Base-by-base conservation (phyloP, 2,888 invertebrate genomes). In the Pomacea canaliculata region DNA sequence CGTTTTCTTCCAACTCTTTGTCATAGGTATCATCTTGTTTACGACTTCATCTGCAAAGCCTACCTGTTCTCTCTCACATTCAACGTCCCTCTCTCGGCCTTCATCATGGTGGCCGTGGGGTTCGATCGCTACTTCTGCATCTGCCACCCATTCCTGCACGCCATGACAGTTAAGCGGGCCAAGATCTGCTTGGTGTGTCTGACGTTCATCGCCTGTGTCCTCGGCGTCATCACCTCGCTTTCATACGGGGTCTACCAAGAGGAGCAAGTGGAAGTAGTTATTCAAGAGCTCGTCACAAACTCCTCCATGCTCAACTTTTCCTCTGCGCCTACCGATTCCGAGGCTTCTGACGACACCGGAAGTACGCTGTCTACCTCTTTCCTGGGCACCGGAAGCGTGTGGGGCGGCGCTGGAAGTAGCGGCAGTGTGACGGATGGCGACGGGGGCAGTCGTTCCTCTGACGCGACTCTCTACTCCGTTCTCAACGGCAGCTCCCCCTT, bases 31-130 rank as follows among this genome's bases (percentile, higher is more conserved):
- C 48, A 73, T 46, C 74, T 86, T 0, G 76, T 77, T 4, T 83
- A 81, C 63, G 88, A 87, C 78, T 59, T 84, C n/a, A 73, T 81
- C 12, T 88, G 88, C 76, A 87, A 86, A 69, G 46, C 84, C 2
- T 88, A 89, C 77, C 83, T 85, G 72, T 88, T 89, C 65, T 69
- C 88, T 12, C 85, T 88, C 71, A 88, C 87, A 9, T 87, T 86
- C 65, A 86, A 83, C 59, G 85, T 89, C 8, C 88, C 88, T 0
- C 84, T 87, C 66, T 87, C 88, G 8, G 86, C 88, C 10, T 86
- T 89, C 75, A 86, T 88, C 13, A 88, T 89, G 87, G 87, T 87
- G 9, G 88, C 87, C 10, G 89, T 89, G 18, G 88, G 88, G 5
- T 84, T 89, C 7, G 89, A 89, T 76, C 79, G 89, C 4, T 89